Conservation (phyloP, 2,888 invertebrate species). For the Lacanobia wlatinum region DNA sequence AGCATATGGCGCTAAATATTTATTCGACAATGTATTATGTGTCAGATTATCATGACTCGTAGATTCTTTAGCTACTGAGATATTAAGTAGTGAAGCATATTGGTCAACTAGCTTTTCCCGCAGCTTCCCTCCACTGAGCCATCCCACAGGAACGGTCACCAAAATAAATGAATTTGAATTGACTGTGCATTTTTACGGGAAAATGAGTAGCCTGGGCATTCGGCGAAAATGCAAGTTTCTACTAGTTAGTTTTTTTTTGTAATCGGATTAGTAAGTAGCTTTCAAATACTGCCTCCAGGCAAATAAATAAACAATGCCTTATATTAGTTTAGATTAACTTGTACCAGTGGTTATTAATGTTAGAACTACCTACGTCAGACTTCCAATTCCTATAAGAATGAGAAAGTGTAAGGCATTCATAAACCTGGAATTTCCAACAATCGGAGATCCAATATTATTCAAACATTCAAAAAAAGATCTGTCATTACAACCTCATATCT, state of each 20-base stretch:
- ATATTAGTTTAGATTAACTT: not conserved
- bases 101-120: not conserved
- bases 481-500: constrained; percentile 10
- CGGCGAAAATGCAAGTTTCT: not conserved
- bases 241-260: not conserved
- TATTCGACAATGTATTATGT: constrained; percentile 20
- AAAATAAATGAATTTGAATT: no score
- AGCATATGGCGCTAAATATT: constrained; percentile 27
- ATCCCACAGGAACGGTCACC: no score
- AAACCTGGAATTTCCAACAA: constrained; percentile 21
- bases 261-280: not conserved
- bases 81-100: not conserved
- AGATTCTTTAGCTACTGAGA: constrained; percentile 16
- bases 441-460: not conserved
- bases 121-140: not conserved
- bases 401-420: constrained; percentile 18
- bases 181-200: no score
- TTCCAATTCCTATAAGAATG: constrained; percentile 1
- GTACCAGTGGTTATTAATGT: not conserved
- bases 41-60: constrained; percentile 23
- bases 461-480: constrained; percentile 8
- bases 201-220: not conserved
- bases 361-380: not conserved
- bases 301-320: no score
- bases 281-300: no score